phyloP scores from a whole-genome alignment of 2,797 vertebrate genomes.

The Acanthopagrus latus region DNA sequence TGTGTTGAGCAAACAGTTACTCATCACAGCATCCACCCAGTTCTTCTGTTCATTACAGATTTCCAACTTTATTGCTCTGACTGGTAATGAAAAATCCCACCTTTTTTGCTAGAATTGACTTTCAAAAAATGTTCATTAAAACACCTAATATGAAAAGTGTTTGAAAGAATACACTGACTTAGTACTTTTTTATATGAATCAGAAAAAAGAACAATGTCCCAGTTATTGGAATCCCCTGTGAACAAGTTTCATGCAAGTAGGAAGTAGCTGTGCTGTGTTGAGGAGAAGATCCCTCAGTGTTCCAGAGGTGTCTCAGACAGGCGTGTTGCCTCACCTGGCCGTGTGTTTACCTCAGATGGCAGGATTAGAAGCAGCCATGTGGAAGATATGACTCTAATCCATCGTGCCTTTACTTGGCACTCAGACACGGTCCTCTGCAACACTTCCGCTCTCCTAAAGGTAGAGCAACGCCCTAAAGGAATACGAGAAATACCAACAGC shows the following conservation, averaged over 20 bases:
- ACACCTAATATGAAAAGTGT: neutral
- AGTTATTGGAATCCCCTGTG: slow-evolving; percentile 3
- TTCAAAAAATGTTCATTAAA: neutral
- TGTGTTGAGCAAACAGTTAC: neutral
- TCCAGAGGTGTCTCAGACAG: slow-evolving; percentile 75
- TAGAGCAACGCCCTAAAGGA: slow-evolving; percentile 63
- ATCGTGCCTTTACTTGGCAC: slow-evolving; percentile 74
- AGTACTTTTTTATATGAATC: slow-evolving; percentile 9
- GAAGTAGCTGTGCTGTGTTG: slow-evolving; percentile 40
- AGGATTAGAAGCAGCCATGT: slow-evolving; percentile 82
- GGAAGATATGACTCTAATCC: slow-evolving; percentile 81
- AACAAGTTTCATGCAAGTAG: slow-evolving; percentile 20
- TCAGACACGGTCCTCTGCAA: slow-evolving; percentile 65
- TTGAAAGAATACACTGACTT: neutral
- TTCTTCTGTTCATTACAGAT: slow-evolving; percentile 9
- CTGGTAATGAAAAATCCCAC: neutral
- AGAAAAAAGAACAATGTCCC: slow-evolving; percentile 7
- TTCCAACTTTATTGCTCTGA: slow-evolving; percentile 1
- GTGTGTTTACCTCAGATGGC: slow-evolving; percentile 83
- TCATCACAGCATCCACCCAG: neutral
- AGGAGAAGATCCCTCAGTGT: slow-evolving; percentile 66
- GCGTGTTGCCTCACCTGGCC: slow-evolving; percentile 80
- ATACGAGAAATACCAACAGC: slow-evolving; percentile 61
- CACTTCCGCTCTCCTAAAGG: slow-evolving; percentile 65
- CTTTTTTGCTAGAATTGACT: neutral